A percentile compares a stretch with the other conserved stretches of the same genome.
These are phyloP conservation scores for Rhyacophila evoluta DNA, from an alignment of 2,888 invertebrate species.

Conservation along the genomic window DNA sequence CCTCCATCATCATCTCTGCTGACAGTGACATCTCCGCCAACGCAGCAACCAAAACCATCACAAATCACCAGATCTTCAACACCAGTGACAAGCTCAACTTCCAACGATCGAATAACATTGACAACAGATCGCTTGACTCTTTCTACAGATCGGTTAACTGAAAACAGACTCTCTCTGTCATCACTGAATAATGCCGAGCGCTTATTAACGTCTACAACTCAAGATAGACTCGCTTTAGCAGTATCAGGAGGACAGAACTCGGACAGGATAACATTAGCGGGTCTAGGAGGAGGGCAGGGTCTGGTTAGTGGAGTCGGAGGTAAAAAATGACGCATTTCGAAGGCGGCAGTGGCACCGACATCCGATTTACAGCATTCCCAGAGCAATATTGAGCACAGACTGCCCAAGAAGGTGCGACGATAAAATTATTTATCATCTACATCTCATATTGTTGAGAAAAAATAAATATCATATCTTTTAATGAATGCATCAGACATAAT, in stretches of 20 bases:
- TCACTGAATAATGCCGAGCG: conserved; percentile 61
- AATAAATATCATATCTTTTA: too few species aligned
- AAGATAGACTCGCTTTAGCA: conserved; percentile 38
- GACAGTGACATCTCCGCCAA: conserved; percentile 63
- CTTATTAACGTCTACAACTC: conserved; percentile 56
- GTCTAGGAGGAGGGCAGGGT: conserved; percentile 64
- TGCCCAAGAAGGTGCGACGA: conserved; percentile 40
- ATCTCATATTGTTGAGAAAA: too few species aligned
- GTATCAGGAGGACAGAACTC: conserved; percentile 54
- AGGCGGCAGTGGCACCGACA: conserved; percentile 53
- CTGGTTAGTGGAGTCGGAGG: conserved; percentile 63
- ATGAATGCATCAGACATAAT: too few species aligned
- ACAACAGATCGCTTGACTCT: conserved; percentile 43
- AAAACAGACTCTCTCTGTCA: conserved; percentile 60
- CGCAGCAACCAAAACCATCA: conserved; percentile 60
- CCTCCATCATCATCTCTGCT: conserved; percentile 60
- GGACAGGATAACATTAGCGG: conserved; percentile 64
- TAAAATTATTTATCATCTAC: conserved; percentile 13
- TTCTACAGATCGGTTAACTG: conserved; percentile 41
- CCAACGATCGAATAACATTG: conserved; percentile 54
- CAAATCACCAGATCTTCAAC: conserved; percentile 56
- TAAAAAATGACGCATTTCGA: conserved; percentile 69
- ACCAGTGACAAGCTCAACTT: conserved; percentile 58
- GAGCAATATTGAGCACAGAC: conserved; percentile 28
- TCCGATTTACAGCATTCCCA: background rate